These are phyloP conservation scores for Acinonyx jubatus DNA, from an alignment of 2,113 vertebrate genomes.

Conservation along the genomic window DNA sequence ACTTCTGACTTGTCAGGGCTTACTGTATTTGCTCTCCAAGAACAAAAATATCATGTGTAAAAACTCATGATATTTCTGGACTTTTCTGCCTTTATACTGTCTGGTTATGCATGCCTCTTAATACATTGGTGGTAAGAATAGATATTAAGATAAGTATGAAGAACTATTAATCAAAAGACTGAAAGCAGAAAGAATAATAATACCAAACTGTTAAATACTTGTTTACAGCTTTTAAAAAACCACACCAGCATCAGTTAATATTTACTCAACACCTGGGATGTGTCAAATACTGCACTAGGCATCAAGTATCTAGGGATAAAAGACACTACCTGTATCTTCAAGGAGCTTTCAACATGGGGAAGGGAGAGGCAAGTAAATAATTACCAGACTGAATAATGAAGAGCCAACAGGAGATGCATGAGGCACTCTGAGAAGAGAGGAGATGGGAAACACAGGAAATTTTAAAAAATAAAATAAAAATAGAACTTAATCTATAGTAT, in stretches of 20 bases:
- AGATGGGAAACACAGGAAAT: neutral
- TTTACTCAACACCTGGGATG: neutral
- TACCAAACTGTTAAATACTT: neutral
- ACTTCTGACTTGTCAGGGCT: neutral
- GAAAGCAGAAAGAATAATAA: slow-evolving; percentile 2
- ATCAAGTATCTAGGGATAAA: neutral
- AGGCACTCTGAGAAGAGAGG: neutral
- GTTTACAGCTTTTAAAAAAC: neutral
- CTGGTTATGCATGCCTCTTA: neutral
- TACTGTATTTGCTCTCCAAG: neutral
- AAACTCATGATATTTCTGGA: neutral
- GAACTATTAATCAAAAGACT: slow-evolving; percentile 10
- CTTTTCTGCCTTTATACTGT: neutral
- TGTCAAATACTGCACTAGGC: neutral
- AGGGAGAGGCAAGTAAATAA: neutral
- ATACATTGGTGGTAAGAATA: neutral
- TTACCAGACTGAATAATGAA: neutral
- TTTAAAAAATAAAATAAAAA: neutral
- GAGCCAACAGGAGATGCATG: neutral
- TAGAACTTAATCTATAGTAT: neutral
- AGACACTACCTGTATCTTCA: neutral
- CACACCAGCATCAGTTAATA: neutral
- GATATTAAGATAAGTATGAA: neutral
- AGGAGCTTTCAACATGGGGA: neutral
- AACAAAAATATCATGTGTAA: neutral